Base-by-base conservation (phyloP, 2,888 invertebrate genomes). In the Eumerus sabulonum region DNA sequence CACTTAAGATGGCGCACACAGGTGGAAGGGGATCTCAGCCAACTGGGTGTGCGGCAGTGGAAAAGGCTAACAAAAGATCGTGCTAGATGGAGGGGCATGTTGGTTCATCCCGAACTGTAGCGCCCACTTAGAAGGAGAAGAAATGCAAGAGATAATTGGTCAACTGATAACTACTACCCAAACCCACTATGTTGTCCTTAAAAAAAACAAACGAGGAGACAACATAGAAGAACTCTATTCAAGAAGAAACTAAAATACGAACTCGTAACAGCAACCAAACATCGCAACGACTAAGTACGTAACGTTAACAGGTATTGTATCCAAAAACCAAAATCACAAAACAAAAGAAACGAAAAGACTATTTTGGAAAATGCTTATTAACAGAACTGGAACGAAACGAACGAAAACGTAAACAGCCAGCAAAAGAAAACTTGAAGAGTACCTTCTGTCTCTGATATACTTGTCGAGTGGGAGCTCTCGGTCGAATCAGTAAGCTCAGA, bases 401-500 rank as follows among this genome's bases (percentile, higher is more conserved):
- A 27, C 27, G 27, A 27, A 27, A 27, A 27, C 27, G 27, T 27
- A 4, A 27, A 27, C 27, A 27, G 27, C 3, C 27, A 27, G 27
- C 27, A 27, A 27, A 27, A 27, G 35, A 64, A 64, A 44, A 60
- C 45, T 62, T 27, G 27, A n/a, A n/a, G 57, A 79, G 50, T 86
- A 86, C 85, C 86, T 86, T 86, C 83, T 83, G 84, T 76, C 76
- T 88, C 86, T 67, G 86, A 87, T 77, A 87, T 85, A 85, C 86
- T 86, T 82, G 87, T 89, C 74, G 89, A 87, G 84, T 88, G 87
- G 56, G 89, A 89, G 85, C 89, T 89, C 84, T 89, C 89, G 81
- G 89, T 89, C 42, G 89, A 89, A 84, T 89, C 89, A 83, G 87
- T 88, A 76, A 86, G 88, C 90, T 91, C 87, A 89, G 91, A 91